Conservation (phyloP, 2,113 vertebrate species). For the Trematocara nigrifrons region DNA sequence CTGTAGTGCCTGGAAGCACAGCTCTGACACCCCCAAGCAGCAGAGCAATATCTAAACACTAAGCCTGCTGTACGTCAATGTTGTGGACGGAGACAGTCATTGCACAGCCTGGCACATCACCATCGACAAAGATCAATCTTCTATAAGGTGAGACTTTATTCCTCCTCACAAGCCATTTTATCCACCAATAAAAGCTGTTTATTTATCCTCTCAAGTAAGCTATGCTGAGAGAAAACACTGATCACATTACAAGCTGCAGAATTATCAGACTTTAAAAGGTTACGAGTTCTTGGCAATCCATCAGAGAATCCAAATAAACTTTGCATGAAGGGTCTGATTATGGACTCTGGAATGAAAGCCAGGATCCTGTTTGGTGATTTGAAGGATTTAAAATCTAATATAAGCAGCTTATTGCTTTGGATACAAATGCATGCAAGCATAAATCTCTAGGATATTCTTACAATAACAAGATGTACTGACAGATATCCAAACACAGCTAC, state of each 20-base stretch:
- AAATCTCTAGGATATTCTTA: slow-evolving; percentile 11
- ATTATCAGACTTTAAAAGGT: slow-evolving; percentile 1
- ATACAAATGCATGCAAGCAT: background rate
- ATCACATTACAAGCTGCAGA: slow-evolving; percentile 6
- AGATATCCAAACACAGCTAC: background rate
- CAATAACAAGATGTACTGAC: slow-evolving; percentile 5
- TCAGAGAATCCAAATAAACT: slow-evolving; percentile 9
- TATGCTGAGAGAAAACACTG: background rate
- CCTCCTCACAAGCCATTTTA: background rate
- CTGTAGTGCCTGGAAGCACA: background rate
- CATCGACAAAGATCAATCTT: slow-evolving; percentile 33
- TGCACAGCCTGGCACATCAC: background rate
- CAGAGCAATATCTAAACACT: slow-evolving; percentile 31
- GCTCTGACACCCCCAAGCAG: slow-evolving; percentile 19
- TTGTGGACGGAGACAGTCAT: background rate
- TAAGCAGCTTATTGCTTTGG: slow-evolving; percentile 37
- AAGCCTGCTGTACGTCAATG: slow-evolving; percentile 20
- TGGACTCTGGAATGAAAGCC: background rate
- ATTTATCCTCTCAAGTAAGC: background rate
- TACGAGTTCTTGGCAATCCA: slow-evolving; percentile 4
- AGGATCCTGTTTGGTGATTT: slow-evolving; percentile 17
- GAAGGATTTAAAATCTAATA: slow-evolving; percentile 40
- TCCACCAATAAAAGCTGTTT: background rate
- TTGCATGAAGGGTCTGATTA: slow-evolving; percentile 8
- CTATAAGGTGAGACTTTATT: slow-evolving; percentile 11